A percentile compares a stretch with the other conserved stretches of the same genome.
phyloP scores from a whole-genome alignment of 2,888 invertebrate species.

The Nipponacmea schrenckii region DNA sequence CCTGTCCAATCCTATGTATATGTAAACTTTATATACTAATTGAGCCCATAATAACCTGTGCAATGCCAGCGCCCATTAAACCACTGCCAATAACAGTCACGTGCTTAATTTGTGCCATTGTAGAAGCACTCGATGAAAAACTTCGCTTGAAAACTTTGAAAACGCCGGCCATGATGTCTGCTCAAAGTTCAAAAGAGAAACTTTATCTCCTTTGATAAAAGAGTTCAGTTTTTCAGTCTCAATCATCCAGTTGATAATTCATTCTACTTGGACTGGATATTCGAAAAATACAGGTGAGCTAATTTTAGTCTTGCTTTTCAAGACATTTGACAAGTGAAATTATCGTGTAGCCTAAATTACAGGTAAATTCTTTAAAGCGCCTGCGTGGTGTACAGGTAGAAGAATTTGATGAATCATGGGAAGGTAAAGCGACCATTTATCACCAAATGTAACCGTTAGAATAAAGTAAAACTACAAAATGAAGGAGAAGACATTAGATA shows the following conservation, averaged over 20 bases:
- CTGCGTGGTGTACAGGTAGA: conserved; percentile 1
- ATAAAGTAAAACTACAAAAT: conserved; percentile 11
- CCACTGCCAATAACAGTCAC: conserved; percentile 88
- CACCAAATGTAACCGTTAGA: neutral
- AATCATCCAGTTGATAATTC: neutral
- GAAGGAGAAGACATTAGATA: conserved; percentile 49
- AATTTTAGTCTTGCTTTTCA: neutral
- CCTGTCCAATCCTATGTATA: no score
- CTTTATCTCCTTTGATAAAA: neutral
- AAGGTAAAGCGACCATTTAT: neutral
- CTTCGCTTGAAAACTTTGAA: conserved; percentile 31
- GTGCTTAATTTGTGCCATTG: conserved; percentile 74
- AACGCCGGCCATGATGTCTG: conserved; percentile 32
- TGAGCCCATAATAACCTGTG: conserved; percentile 75
- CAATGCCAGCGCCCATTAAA: conserved; percentile 90
- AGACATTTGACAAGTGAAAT: no score
- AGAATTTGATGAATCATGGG: neutral
- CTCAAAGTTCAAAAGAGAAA: neutral
- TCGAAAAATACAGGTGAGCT: neutral
- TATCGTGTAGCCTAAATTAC: no score
- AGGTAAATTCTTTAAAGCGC: neutral
- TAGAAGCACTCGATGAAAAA: conserved; percentile 40
- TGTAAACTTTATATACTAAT: no score
- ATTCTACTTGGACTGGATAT: neutral
- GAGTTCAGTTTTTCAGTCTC: neutral